Evolutionary conservation across 2,797 vertebrate species (phyloP), one percentile per base, ranked within the genome.

Genomic region (Dromococcyx pavoninus): DNA sequence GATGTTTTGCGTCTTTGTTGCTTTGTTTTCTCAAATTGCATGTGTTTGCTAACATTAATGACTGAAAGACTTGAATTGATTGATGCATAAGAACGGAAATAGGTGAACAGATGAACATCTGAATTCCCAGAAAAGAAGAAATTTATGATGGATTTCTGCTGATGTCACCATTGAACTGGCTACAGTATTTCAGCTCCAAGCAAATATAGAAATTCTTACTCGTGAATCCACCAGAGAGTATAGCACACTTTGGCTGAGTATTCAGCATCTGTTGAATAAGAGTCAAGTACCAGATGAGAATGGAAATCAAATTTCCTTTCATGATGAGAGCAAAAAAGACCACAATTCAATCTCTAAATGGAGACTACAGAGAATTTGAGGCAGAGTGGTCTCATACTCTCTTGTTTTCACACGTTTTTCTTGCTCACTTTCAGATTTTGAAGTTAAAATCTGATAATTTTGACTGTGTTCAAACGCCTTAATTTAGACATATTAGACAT

Each of bases 291-390:
- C 92, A 95, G 95, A 97, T 96, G 94, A 97, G 90, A 92, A 95
- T 94, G 95, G 93, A 98, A 97, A 97, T 97, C 94, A 94, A 96
- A 97, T 97, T 97, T 97, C 96, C 96, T 97, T 84, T 94, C 94
- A 65, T 72, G 60, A 78, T 70, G 88, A 82, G 74, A 95, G 80
- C 76, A 94, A 86, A 84, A n/a, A 95, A 82, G 53, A 89, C 69
- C 80, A 78, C 17, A 56, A 43, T 97, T 91, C 46, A n/a, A 33
- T 95, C 78, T 96, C 37, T 33, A 94, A 96, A 70, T 66, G 23
- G 50, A 82, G 61, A 87, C 10, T 65, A 25, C 24, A 64, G 41
- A 86, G 64, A 88, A 77, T 41, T 35, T 32, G 57, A 86, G n/a
- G 58, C 62, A 85, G 37, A 91, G 60, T 35, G 15, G 48, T 78